Base-by-base conservation (phyloP, 1,140 invertebrate genomes). In the Rhyzopertha dominica region DNA sequence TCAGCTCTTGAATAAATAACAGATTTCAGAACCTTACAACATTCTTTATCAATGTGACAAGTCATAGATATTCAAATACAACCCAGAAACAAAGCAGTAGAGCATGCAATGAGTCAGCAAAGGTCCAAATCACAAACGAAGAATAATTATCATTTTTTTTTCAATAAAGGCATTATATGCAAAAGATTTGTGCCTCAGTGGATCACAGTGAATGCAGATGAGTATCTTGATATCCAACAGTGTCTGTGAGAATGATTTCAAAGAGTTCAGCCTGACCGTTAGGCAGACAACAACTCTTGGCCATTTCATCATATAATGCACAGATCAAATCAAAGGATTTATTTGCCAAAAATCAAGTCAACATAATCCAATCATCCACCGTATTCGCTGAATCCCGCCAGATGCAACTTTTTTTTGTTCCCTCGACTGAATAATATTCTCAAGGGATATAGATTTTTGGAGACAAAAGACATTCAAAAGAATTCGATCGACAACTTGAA, bases 321-420 rank as follows among this genome's bases (percentile, higher is more conserved):
- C n/a, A n/a, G n/a, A n/a, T n/a, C n/a, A n/a, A n/a, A 26, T 26
- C 8, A 26, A 8, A n/a, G 8, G 25, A 26, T 26, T 26, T 26
- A 8, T 26, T 26, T n/a, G 25, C 25, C 25, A 26, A 26, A 26
- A 26, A 26, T 26, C 25, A 26, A 26, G 25, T 26, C 25, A 26
- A 26, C 25, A n/a, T 26, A 26, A 26, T 26, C 25, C n/a, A n/a
- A 26, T 26, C 25, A 26, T 26, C 25, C 8, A 8, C 25, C 25
- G 25, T 26, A 26, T 26, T 26, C n/a, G 25, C n/a, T n/a, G n/a
- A n/a, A n/a, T n/a, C n/a, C n/a, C n/a, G n/a, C n/a, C n/a, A n/a
- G n/a, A n/a, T n/a, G n/a, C n/a, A n/a, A n/a, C n/a, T n/a, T n/a
- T n/a, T n/a, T n/a, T n/a, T n/a, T n/a, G n/a, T n/a, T n/a, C n/a